Evolutionary conservation across 2,113 vertebrate genomes (phyloP), one percentile per base, ranked within the genome.

Genomic region (Podarcis muralis): DNA sequence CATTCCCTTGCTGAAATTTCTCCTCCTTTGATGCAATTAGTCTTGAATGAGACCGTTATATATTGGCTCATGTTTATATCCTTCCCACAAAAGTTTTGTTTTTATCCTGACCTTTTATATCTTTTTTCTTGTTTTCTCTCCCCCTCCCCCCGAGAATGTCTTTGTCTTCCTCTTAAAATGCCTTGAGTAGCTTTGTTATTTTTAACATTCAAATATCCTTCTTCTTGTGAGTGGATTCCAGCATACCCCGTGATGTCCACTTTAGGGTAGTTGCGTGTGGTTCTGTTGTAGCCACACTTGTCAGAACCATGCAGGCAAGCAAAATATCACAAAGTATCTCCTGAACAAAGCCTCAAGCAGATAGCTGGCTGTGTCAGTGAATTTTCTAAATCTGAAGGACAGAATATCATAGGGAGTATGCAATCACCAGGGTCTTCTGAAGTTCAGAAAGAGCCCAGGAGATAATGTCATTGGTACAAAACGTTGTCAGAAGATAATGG

Each of bases 401-500:
- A 83, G 68, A 84, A 82, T 88, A 87, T 89, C 94, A 69, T 59
- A 86, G 8, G 20, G 87, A 85, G 92, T n/a, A 0, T 0, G 62
- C 72, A 84, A 4, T 53, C 69, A 37, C 40, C 85, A 78, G 79
- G 59, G 18, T 27, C 74, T 82, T 43, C 1, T 85, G 92, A 91
- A 84, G 90, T 1, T 83, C 88, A 84, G 23, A 92, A 84, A 66
- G n/a, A 85, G 74, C 62, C 40, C 0, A 0, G 83, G 87, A 91
- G 86, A 92, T 86, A 91, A 91, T 89, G 89, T 76, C 83, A 86
- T 0, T 78, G 66, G 90, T 89, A 75, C 7, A 22, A 88, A 87
- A 88, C 91, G 89, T 8, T 88, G 92, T 91, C 90, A 35, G 62
- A 40, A 87, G 81, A 78, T 85, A 91, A 94, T 91, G 81, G 81